Conservation (phyloP, 2,113 vertebrate species). For the Leptodactylus fuscus region DNA sequence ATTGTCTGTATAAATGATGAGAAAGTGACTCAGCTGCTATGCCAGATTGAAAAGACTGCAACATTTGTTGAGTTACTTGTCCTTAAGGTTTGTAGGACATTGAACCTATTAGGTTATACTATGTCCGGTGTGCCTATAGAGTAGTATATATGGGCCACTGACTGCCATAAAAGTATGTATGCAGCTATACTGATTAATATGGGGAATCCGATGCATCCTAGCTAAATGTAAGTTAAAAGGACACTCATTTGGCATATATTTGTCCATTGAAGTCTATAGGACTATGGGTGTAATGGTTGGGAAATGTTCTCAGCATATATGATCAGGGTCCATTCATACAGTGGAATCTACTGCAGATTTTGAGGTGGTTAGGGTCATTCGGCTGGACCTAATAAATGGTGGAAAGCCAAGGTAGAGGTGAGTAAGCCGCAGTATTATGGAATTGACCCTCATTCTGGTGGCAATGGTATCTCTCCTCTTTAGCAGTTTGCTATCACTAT, state of each 20-base stretch:
- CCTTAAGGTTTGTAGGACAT: not conserved
- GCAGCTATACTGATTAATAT: too few species aligned
- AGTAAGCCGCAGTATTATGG: too few species aligned
- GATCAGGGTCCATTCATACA: too few species aligned
- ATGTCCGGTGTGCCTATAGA: not conserved
- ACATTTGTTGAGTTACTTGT: not conserved
- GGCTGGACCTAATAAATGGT: too few species aligned
- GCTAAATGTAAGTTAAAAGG: not conserved
- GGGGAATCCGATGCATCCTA: too few species aligned
- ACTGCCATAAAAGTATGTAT: not conserved
- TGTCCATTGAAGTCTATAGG: not conserved
- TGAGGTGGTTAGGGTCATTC: too few species aligned
- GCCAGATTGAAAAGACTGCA: not conserved
- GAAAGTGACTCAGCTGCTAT: not conserved
- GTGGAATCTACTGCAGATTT: too few species aligned
- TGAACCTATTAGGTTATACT: not conserved
- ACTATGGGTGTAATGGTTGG: not conserved
- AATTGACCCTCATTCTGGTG: too few species aligned
- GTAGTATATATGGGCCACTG: not conserved
- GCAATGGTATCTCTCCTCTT: too few species aligned
- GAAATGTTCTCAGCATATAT: not conserved
- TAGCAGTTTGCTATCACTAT: too few species aligned
- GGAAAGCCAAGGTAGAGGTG: too few species aligned
- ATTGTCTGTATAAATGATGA: conserved; percentile 5
- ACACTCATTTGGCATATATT: not conserved